Evolutionary conservation across 2,888 invertebrate species (phyloP), one percentile per base, ranked within the genome.

Genomic region (Chrysolina americana): DNA sequence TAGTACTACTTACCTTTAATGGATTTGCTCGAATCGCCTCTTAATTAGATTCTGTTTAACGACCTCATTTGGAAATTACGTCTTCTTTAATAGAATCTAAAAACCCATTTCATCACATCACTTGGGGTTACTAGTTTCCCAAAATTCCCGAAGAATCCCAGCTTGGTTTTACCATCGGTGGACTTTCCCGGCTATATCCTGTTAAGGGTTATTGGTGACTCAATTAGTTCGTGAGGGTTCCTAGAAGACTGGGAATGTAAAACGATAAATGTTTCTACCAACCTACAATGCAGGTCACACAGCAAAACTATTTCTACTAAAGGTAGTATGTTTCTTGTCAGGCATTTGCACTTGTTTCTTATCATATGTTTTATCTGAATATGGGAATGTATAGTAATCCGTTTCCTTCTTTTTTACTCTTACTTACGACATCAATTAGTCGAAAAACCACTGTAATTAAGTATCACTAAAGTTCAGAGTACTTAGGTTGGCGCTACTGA

Each of bases 111-210:
- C 56, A 56, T 56, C 56, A 56, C 56, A 21, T 56, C 23, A 21
- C 9, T 23, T 36, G 23, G 59, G n/a, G 56, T 56, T 41, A 13
- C 21, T 53, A 17, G 21, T 68, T 41, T 8, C 0, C 13, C 23
- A 28, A 41, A 68, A 41, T 68, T 56, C 41, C 21, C 62, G 23
- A 11, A 41, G 44, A 48, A n/a, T 6, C 19, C 44, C 50, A n/a
- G 0, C 15, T 28, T 11, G 36, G 44, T 10, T 65, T 62, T 56
- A 21, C 44, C 63, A 19, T 28, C 15, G 79, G 72, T 80, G 79
- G 79, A n/a, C 9, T 59, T 36, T 59, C 36, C 36, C 17, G 23
- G 23, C 83, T 83, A 19, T 4, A 19, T 17, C 53, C 21, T 21
- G 53, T 11, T 19, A 21, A 11, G 21, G 19, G n/a, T n/a, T n/a